Conservation (phyloP, 1,140 invertebrate genomes). For the Pseudomyrmex concolor region DNA sequence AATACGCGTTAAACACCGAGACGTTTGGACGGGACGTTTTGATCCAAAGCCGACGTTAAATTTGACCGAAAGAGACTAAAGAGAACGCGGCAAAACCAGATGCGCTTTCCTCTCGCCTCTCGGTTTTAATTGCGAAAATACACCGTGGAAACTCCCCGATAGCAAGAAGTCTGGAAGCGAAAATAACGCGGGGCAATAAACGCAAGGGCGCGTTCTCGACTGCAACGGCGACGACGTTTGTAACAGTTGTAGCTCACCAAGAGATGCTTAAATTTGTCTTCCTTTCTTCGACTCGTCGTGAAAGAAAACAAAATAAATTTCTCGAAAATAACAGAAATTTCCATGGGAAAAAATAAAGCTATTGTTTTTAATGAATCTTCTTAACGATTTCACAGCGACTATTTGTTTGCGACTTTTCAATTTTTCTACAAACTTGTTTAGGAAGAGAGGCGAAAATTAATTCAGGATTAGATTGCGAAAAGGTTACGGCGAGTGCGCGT, state of each 20-base stretch:
- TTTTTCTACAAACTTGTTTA: too few relatives aligned
- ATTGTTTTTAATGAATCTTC: too few relatives aligned
- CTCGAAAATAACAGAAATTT: neutral
- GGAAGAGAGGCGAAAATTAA: neutral
- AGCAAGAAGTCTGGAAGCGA: constrained; percentile 57
- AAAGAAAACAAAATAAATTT: constrained; percentile 30
- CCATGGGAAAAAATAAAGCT: neutral
- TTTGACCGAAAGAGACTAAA: constrained; percentile 44
- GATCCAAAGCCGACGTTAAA: constrained; percentile 50
- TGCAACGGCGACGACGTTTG: constrained; percentile 39
- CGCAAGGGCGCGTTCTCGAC: constrained; percentile 49
- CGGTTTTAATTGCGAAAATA: constrained; percentile 58
- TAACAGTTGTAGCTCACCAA: constrained; percentile 47
- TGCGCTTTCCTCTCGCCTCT: neutral
- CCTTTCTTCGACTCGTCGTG: constrained; percentile 17
- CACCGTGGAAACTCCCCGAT: constrained; percentile 44
- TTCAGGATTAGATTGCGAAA: constrained; percentile 15
- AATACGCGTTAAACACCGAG: constrained; percentile 27
- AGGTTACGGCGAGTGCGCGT: neutral
- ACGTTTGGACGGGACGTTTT: constrained; percentile 51
- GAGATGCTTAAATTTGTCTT: constrained; percentile 55
- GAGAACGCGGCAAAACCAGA: constrained; percentile 45
- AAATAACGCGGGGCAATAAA: constrained; percentile 56
- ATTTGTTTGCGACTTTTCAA: too few relatives aligned
- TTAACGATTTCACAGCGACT: too few relatives aligned